phyloP scores from a whole-genome alignment of 1,140 invertebrate species.

The Pollicipes pollicipes region DNA sequence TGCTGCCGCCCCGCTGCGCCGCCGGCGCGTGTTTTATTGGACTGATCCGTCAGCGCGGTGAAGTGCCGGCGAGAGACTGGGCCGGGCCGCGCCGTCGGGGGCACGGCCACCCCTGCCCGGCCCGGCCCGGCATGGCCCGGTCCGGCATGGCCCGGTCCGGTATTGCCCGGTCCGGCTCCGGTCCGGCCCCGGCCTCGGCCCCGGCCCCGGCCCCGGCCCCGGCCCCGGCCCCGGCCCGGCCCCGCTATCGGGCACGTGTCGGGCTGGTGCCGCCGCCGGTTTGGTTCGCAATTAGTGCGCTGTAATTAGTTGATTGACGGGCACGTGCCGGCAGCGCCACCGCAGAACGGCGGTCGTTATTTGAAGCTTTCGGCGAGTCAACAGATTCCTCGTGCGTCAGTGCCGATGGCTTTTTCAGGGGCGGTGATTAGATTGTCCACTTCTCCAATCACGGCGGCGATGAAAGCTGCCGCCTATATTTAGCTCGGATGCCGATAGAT shows the following conservation, averaged over 20 bases:
- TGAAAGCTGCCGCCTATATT: background rate
- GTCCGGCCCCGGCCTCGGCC: too few species aligned
- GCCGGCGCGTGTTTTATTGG: background rate
- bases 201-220: too few species aligned
- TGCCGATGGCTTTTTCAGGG: background rate
- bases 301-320: background rate
- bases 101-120: background rate
- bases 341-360: background rate
- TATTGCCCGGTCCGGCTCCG: too few species aligned
- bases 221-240: too few species aligned
- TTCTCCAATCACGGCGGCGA: background rate
- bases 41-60: background rate
- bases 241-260: too few species aligned
- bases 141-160: too few species aligned
- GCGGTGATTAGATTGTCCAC: background rate
- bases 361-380: background rate
- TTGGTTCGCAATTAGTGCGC: background rate
- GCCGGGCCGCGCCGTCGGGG: too few species aligned
- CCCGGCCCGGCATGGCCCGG: too few species aligned
- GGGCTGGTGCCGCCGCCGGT: background rate
- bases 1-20: background rate
- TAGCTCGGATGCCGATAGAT: background rate
- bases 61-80: too few species aligned
- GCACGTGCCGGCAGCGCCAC: background rate
- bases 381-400: background rate